phyloP scores from a whole-genome alignment of 2,797 vertebrate species.

The Tarsius wallacei region DNA sequence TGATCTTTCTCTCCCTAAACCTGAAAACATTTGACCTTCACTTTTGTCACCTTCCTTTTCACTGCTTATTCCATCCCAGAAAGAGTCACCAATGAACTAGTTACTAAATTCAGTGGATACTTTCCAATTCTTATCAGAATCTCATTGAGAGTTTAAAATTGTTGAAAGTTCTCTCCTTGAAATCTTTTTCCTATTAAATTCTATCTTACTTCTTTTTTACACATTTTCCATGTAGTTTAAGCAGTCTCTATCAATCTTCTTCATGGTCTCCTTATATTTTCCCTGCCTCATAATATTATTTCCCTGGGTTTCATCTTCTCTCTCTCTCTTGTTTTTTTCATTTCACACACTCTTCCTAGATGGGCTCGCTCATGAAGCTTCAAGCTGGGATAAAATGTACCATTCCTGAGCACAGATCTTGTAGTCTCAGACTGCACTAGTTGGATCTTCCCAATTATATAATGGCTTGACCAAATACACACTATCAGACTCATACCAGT shows the following conservation, averaged over 20 bases:
- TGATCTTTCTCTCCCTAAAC: not conserved
- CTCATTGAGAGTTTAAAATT: not conserved
- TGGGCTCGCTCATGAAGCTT: not conserved
- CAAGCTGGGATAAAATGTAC: not conserved
- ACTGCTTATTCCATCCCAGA: not conserved
- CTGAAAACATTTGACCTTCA: not conserved
- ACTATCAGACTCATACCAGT: not conserved
- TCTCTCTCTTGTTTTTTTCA: not conserved
- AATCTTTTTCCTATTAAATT: not conserved
- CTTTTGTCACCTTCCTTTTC: not conserved
- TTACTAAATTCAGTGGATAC: not conserved
- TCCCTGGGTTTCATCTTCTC: not conserved
- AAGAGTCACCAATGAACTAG: not conserved
- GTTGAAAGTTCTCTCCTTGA: not conserved
- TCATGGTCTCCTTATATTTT: not conserved
- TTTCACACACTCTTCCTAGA: not conserved
- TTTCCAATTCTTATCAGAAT: not conserved
- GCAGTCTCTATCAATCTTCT: not conserved
- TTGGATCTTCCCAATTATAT: not conserved
- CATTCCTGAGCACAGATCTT: not conserved
- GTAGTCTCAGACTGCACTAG: not conserved
- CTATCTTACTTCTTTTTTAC: not conserved
- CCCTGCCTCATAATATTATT: not conserved
- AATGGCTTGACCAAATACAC: not conserved
- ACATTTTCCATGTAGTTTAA: not conserved